A percentile compares a stretch with the other conserved stretches of the same genome.
phyloP scores from a whole-genome alignment of 2,797 vertebrate genomes.

The Hephaestus fuliginosus region DNA sequence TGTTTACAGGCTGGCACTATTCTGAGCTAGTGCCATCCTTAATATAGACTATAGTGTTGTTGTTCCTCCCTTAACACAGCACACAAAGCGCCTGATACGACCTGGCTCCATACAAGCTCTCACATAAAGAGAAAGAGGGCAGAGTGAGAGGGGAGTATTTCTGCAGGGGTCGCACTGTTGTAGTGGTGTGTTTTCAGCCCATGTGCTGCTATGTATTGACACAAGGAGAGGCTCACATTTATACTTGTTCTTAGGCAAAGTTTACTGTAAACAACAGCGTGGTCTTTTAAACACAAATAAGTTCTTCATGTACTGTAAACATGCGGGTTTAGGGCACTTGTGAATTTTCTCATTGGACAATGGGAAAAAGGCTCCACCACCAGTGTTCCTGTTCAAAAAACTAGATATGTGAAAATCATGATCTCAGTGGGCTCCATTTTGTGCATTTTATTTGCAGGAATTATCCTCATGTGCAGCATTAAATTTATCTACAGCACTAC shows the following conservation, averaged over 20 bases:
- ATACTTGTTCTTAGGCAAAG: conserved; percentile 47
- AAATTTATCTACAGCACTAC: neutral
- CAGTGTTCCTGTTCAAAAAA: neutral
- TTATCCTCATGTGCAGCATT: neutral
- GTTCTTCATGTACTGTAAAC: conserved; percentile 52
- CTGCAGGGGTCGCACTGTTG: neutral
- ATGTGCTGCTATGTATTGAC: conserved; percentile 45
- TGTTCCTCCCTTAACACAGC: conserved; percentile 37
- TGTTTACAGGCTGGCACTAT: conserved; percentile 59
- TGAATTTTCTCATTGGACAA: conserved; percentile 3
- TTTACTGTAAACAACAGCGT: conserved; percentile 69
- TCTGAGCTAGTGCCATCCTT: conserved; percentile 46
- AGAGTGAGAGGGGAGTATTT: conserved; percentile 14
- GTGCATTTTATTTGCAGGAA: neutral
- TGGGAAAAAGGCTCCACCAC: neutral
- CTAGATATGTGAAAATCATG: neutral
- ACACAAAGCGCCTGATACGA: conserved; percentile 67
- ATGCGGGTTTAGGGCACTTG: conserved; percentile 9
- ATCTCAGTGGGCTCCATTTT: neutral
- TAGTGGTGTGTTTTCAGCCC: neutral
- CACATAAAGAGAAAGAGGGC: conserved; percentile 18
- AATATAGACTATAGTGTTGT: conserved; percentile 52
- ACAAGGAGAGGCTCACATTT: conserved; percentile 50
- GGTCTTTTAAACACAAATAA: conserved; percentile 35
- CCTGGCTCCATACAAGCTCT: conserved; percentile 49